Percentiles rank a stretch among this genome's conserved stretches.
Evolutionary conservation across 2,113 vertebrate species (phyloP).

Genomic region (Notarius lentiginosus): DNA sequence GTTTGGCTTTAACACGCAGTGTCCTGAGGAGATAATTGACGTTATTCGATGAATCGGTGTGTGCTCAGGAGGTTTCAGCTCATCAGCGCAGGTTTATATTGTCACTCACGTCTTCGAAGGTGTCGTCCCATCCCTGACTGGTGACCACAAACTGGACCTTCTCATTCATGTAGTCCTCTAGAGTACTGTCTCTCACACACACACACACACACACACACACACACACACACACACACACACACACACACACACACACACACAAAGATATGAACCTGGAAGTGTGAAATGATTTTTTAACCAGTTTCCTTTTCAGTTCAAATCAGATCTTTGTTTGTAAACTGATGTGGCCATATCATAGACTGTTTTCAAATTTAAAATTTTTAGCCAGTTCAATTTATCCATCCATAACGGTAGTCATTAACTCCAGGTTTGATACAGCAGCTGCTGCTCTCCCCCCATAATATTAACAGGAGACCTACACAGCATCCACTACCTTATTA

Average conservation of each 20-base stretch:
- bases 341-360: neutral
- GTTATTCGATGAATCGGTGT: neutral
- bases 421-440: neutral
- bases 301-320: neutral
- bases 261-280: neutral
- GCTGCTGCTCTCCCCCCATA: neutral
- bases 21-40: neutral
- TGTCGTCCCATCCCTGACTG: slow-evolving; percentile 85
- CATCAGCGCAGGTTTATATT: neutral
- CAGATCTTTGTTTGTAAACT: neutral
- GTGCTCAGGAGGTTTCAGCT: neutral
- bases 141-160: slow-evolving; percentile 89
- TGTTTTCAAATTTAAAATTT: neutral
- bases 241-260: neutral
- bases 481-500: neutral
- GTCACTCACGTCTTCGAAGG: slow-evolving; percentile 84
- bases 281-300: neutral
- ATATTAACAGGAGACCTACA: neutral
- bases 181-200: slow-evolving; percentile 63
- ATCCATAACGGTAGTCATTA: neutral
- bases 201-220: slow-evolving; percentile 12
- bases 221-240: slow-evolving; percentile 1
- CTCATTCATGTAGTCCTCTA: slow-evolving; percentile 89
- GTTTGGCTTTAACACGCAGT: no score
- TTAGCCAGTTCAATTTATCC: neutral